Base-by-base conservation (phyloP, 2,113 vertebrate genomes). In the Ophthalmolycus amberensis region DNA sequence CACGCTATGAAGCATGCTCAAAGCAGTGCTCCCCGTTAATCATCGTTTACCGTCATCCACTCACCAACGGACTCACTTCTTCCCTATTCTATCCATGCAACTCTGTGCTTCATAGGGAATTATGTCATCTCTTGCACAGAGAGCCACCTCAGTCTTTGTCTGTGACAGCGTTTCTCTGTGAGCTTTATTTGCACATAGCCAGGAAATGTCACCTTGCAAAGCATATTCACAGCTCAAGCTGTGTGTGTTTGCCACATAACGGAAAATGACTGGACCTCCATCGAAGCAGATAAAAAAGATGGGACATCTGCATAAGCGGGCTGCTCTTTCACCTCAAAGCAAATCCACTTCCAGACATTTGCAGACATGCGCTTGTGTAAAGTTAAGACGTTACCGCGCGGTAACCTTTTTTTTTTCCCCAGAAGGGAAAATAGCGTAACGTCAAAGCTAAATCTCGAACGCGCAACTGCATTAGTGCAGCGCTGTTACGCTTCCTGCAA, bases 171-270 rank as follows among this genome's bases (percentile, higher is more conserved):
- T 90, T 88, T 90, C 64, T 80, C 83, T 85, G 89, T 81, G 75
- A 88, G 83, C 82, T 88, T 90, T 93, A 88, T 92, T 92, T 92
- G 90, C 90, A 91, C 88, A 80, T 85, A 86, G 80, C 85, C 87
- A 92, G 88, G 92, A 94, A 94, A 91, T 94, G 89, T 93, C 93
- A 93, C 93, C 92, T 94, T 91, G 90, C 92, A 91, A 91, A 91
- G 92, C 88, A 90, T 90, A 89, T 92, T 94, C 92, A 93, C 93
- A 94, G 92, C 93, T 93, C 93, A 93, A 93, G 90, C 92, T 94
- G 92, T 89, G 92, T 91, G 92, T 86, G 86, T 94, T 94, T 92
- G 91, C 92, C 93, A 94, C 92, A 92, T 93, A 91, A 89, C 86
- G 10, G 77, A 93, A 90, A 89, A 92, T 90, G 93, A 86, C 92